Conservation (phyloP, 2,113 vertebrate genomes). For the Rhynchopsitta pachyrhyncha region DNA sequence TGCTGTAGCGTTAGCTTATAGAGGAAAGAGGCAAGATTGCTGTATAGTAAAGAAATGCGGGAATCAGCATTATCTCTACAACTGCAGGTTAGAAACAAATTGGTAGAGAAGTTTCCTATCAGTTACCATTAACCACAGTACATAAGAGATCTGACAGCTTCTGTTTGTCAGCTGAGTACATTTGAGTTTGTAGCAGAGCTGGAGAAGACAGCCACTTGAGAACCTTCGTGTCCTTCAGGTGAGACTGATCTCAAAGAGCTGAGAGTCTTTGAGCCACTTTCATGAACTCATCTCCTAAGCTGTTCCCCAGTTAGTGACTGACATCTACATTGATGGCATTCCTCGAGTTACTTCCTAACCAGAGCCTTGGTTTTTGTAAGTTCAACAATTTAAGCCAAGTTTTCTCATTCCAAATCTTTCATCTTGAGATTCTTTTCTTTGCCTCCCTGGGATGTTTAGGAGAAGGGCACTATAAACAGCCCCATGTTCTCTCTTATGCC, state of each 20-base stretch:
- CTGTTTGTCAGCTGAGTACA: not conserved
- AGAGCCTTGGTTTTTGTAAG: not conserved
- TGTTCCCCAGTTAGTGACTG: not conserved
- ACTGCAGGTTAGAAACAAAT: not conserved
- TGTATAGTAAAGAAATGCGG: not conserved
- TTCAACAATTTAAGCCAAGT: not conserved
- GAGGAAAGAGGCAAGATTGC: not conserved
- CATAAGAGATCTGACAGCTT: not conserved
- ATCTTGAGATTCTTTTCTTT: not conserved
- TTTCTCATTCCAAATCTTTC: not conserved
- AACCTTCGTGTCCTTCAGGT: not conserved
- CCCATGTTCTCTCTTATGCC: not conserved
- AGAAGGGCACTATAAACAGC: not conserved
- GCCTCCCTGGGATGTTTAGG: not conserved
- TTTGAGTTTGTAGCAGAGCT: not conserved
- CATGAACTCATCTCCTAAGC: not conserved
- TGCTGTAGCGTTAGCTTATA: not conserved
- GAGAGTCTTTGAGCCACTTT: not conserved
- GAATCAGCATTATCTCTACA: not conserved
- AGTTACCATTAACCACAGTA: slow-evolving; percentile 60
- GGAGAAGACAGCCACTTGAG: not conserved
- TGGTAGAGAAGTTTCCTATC: slow-evolving; percentile 33
- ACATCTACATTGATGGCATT: not conserved
- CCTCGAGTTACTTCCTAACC: not conserved
- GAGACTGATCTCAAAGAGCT: not conserved